Evolutionary conservation across 2,113 vertebrate species (phyloP).

Genomic region (Oceanodroma tethys): DNA sequence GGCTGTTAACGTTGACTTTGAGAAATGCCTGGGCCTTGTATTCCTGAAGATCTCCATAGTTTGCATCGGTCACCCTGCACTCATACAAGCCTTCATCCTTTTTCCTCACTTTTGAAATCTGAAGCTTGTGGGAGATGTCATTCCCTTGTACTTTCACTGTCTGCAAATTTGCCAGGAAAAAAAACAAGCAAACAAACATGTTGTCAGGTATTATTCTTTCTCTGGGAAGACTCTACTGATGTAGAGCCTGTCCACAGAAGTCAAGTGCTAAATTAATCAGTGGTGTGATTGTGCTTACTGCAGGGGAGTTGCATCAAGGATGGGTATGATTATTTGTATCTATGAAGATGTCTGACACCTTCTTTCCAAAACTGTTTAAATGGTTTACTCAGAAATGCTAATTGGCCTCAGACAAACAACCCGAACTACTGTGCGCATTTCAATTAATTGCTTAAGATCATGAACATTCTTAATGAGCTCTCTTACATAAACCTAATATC

Average conservation of each 20-base stretch:
- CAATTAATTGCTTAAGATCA: background rate
- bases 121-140: slow-evolving; percentile 97
- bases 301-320: background rate
- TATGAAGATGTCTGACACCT: background rate
- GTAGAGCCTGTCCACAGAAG: background rate
- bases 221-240: background rate
- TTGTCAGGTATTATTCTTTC: background rate
- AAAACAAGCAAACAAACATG: background rate
- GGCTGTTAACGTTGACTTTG: slow-evolving; percentile 84
- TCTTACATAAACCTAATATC: background rate
- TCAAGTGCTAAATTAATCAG: background rate
- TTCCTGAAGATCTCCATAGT: slow-evolving; percentile 90
- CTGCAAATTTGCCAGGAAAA: slow-evolving; percentile 72
- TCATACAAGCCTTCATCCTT: slow-evolving; percentile 92
- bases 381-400: background rate
- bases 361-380: background rate
- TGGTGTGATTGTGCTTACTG: slow-evolving; percentile 11
- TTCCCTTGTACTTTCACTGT: slow-evolving; percentile 97
- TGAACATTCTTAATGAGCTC: background rate
- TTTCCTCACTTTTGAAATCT: slow-evolving; percentile 92
- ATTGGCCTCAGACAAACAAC: background rate
- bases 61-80: slow-evolving; percentile 91
- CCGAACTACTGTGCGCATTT: background rate
- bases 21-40: slow-evolving; percentile 93
- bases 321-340: background rate